Evolutionary conservation across 2,888 invertebrate genomes (phyloP).

Genomic region (Acrobasis consociella): DNA sequence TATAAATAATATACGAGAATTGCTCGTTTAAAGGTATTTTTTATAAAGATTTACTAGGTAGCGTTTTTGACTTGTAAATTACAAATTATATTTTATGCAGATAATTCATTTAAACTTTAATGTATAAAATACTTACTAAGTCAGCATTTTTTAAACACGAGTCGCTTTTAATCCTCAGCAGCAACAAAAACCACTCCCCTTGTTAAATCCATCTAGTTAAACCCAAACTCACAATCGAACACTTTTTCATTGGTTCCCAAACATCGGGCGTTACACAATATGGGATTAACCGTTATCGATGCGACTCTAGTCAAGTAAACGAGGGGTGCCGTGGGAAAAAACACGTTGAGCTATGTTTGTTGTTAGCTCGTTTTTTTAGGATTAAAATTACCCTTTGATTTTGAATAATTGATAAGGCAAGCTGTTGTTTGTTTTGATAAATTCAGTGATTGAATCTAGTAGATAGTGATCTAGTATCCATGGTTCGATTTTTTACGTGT

Average conservation of each 20-base stretch:
- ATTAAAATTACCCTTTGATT: slow-evolving; percentile 3
- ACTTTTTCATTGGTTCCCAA: slow-evolving; percentile 22
- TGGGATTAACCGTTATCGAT: slow-evolving; percentile 29
- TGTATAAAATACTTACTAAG: no score
- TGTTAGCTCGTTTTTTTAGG: slow-evolving; percentile 6
- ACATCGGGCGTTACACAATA: slow-evolving; percentile 29
- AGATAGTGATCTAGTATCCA: no score
- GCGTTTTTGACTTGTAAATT: neutral
- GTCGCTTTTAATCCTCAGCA: neutral
- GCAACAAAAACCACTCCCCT: slow-evolving; percentile 1
- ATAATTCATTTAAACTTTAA: neutral
- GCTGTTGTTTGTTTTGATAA: no score
- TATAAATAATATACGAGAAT: no score
- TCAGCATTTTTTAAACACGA: neutral
- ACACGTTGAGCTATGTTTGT: slow-evolving; percentile 9
- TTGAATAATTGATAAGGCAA: slow-evolving; percentile 7
- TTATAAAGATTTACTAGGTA: no score
- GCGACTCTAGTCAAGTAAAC: slow-evolving; percentile 16
- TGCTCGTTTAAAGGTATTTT: no score
- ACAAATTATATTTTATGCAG: neutral
- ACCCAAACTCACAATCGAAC: slow-evolving; percentile 16
- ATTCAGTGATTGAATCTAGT: no score
- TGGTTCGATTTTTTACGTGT: no score
- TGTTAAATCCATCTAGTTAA: slow-evolving; percentile 6
- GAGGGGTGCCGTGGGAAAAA: slow-evolving; percentile 21